Evolutionary conservation across 2,113 vertebrate genomes (phyloP), one percentile per base, ranked within the genome.

Genomic region (Cervus canadensis): DNA sequence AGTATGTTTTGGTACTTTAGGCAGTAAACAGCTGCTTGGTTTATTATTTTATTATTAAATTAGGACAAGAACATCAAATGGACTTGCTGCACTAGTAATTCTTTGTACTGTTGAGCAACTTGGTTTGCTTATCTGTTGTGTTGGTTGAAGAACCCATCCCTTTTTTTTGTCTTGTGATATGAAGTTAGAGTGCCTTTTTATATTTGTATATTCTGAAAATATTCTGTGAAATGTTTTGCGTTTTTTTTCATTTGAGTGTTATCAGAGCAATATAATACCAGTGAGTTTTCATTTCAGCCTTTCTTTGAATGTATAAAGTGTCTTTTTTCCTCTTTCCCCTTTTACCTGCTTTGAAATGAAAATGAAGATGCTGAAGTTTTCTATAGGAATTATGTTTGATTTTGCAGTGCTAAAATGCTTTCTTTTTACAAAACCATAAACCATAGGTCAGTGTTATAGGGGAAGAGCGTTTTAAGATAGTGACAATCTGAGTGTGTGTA

Each of bases 401-500:
- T 98, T 98, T 98, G 98, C 98, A 98, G 98, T 98, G 98, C 98
- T 99, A 85, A 98, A 97, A 99, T 98, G 99, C 98, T 98, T 98
- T 98, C 98, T 99, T 98, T 98, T 98, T 97, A 98, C 98, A 97
- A 96, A 98, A 98, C 98, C 95, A 95, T 96, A 98, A 99, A 98
- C 97, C 95, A 97, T 98, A 99, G 98, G 97, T 99, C 99, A 99
- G 99, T 99, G 99, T 99, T 99, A 98, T 97, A 98, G 98, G 83
- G 97, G 98, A 98, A 98, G 98, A 98, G 98, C 93, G 95, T 99
- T 99, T 99, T 96, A 98, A 99, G 98, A 98, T 98, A 98, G 99
- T 98, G 99, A 99, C 99, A 99, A 99, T 99, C 99, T 97, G 97
- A 98, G 97, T 93, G 98, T 98, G 98, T 98, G 98, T 98, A 98